These are phyloP conservation scores for Crotalus helleri DNA, from an alignment of 2,113 vertebrate genomes.

Conservation along the genomic window DNA sequence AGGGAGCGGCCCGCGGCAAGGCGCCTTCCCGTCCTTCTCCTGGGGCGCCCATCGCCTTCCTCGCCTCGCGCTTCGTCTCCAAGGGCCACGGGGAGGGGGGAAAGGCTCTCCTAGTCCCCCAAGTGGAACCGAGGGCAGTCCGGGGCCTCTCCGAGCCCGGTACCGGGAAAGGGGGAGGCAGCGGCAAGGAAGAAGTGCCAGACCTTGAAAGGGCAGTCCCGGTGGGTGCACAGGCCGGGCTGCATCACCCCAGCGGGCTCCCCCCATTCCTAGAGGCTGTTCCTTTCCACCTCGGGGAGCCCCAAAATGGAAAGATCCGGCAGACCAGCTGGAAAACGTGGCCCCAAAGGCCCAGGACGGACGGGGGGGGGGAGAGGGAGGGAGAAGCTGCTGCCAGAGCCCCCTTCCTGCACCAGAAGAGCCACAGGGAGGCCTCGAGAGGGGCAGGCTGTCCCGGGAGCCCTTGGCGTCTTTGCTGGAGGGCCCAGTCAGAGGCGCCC, in stretches of 20 bases:
- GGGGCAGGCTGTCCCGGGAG: neutral
- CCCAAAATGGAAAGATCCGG: accelerated
- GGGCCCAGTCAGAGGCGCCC: neutral
- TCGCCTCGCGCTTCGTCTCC: too few relatives aligned
- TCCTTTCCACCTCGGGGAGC: neutral
- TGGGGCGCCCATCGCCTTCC: neutral
- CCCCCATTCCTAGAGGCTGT: neutral
- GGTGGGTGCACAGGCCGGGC: neutral
- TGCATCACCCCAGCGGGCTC: neutral
- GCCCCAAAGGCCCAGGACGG: too few relatives aligned
- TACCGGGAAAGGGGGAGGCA: neutral
- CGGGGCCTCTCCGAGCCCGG: neutral
- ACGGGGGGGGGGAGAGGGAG: too few relatives aligned
- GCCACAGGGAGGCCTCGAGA: neutral
- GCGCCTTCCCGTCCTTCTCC: neutral
- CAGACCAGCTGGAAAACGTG: neutral
- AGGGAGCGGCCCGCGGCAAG: too few relatives aligned
- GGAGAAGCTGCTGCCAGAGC: neutral
- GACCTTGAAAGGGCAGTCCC: neutral
- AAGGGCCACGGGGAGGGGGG: too few relatives aligned
- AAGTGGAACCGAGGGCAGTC: neutral
- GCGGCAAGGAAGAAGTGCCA: neutral
- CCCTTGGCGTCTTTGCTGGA: neutral
- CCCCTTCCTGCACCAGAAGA: neutral
- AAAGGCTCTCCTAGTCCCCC: neutral